Base-by-base conservation (phyloP, 1,140 invertebrate species). In the Hesperophylax magnus region DNA sequence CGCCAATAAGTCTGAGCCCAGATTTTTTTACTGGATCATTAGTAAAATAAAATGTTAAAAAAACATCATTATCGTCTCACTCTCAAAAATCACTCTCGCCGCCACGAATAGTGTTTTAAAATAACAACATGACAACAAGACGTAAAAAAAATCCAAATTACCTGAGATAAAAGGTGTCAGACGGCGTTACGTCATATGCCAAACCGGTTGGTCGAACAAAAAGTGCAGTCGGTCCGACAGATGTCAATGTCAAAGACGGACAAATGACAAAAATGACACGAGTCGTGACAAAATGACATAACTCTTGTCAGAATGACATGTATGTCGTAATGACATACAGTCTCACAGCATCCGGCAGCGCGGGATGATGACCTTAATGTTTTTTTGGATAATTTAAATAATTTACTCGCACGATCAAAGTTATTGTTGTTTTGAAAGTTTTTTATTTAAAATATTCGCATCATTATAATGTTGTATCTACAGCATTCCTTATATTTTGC, bases 191-290 rank as follows among this genome's bases (percentile, higher is more conserved):
- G 31, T 67, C 63, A 67, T 67, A 67, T 31, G 27, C 63, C 63
- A 67, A 67, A 67, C 63, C 63, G 22, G 60, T 63, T 5, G 27
- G 39, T 47, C 63, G n/a, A n/a, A 31, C 27, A 67, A 67, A 67
- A 67, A 67, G 63, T 27, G 63, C 63, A 67, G 63, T 67, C 63
- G 63, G 63, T 4, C 63, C 63, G 63, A 67, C 63, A 67, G 22
- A 67, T 39, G 63, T 67, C 63, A 67, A 67, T 67, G 63, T 67
- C 63, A 67, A 67, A 27, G 63, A 67, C 63, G 31, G 63, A 31
- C 22, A 67, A 27, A 67, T 67, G 63, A 67, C 27, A 67, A 67
- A n/a, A 67, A 67, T 67, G 31, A 67, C 63, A 67, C 31, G n/a
- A 67, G 22, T 67, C n/a, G 58, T 22, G 39, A 47, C 39, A 47